Conservation (phyloP, 1,140 invertebrate genomes). For the Spodoptera litura region DNA sequence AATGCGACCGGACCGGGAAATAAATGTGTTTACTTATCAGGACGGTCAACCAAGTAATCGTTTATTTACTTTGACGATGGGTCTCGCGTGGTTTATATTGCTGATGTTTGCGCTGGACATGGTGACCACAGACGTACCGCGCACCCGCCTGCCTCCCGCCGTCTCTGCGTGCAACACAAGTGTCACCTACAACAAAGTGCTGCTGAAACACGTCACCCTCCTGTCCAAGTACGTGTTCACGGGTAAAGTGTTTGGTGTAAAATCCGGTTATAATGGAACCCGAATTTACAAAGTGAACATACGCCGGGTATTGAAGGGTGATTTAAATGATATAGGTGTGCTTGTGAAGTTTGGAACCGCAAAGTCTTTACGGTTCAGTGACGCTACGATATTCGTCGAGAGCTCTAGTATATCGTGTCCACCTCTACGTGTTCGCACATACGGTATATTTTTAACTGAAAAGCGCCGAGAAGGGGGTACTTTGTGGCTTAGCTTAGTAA, state of each 20-base stretch:
- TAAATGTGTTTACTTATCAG: constrained; percentile 34
- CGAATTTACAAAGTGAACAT: constrained; percentile 73
- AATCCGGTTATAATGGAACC: constrained; percentile 53
- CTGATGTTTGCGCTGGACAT: constrained; percentile 51
- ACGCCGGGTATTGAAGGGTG: constrained; percentile 75
- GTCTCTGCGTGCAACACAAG: constrained; percentile 55
- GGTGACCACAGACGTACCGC: constrained; percentile 51
- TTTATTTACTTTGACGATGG: constrained; percentile 57
- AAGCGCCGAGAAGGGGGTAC: constrained; percentile 48
- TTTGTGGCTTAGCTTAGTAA: constrained; percentile 63
- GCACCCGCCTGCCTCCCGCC: constrained; percentile 43
- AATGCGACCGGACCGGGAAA: constrained; percentile 26
- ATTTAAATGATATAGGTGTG: constrained; percentile 71
- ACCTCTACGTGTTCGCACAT: constrained; percentile 68
- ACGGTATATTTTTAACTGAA: constrained; percentile 76
- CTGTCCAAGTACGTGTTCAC: constrained; percentile 74
- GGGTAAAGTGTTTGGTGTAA: constrained; percentile 70
- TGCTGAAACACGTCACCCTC: constrained; percentile 69
- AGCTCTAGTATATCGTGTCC: constrained; percentile 65
- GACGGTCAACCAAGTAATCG: constrained; percentile 36
- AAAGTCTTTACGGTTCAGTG: constrained; percentile 68
- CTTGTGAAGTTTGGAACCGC: constrained; percentile 60
- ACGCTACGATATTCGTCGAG: constrained; percentile 71
- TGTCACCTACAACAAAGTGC: constrained; percentile 63
- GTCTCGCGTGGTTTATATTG: constrained; percentile 52